Base-by-base conservation (phyloP, 2,888 invertebrate species). In the Polyommatus iphigenia region DNA sequence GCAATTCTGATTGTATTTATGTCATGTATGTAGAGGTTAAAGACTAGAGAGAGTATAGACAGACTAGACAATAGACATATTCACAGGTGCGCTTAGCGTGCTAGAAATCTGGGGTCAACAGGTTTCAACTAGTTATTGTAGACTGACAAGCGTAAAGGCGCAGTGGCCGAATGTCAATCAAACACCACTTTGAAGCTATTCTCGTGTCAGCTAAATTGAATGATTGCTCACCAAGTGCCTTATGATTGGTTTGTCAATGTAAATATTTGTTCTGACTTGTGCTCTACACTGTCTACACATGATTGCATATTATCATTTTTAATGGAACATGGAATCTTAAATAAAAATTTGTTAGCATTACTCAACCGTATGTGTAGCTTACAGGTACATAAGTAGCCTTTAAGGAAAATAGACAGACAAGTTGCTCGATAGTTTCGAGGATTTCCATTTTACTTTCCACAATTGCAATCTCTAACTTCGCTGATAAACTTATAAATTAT, bases 211-310 rank as follows among this genome's bases (percentile, higher is more conserved):
- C 67, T 5, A 29, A 67, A 67, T 32, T 67, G 67, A 67, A 67
- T 67, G 67, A 67, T 67, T 67, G 32, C 32, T 67, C 67, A 10
- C 15, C 67, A 67, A 67, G 67, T 67, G 29, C 29, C 67, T 32
- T 29, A 67, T 67, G 67, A 67, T 67, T 67, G 67, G 67, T 67
- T 67, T 67, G 67, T 67, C 67, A 29, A 8, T 67, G 29, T 67
- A 67, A 67, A 67, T 67, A 67, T 67, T 67, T 67, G 24, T 67
- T 67, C 36, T 36, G 6, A 36, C 36, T 36, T 36, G 1, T 13
- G 5, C 24, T 29, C 15, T 67, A 24, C 62, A 67, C 24, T 67
- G 67, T 29, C 67, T 67, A 67, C 67, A 67, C 67, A 67, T 29
- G 29, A 67, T 24, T 29, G 29, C 15, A 29, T 3, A 20, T 10